Conservation (phyloP, 1,140 invertebrate genomes). For the Zaprionus kolodkinae region DNA sequence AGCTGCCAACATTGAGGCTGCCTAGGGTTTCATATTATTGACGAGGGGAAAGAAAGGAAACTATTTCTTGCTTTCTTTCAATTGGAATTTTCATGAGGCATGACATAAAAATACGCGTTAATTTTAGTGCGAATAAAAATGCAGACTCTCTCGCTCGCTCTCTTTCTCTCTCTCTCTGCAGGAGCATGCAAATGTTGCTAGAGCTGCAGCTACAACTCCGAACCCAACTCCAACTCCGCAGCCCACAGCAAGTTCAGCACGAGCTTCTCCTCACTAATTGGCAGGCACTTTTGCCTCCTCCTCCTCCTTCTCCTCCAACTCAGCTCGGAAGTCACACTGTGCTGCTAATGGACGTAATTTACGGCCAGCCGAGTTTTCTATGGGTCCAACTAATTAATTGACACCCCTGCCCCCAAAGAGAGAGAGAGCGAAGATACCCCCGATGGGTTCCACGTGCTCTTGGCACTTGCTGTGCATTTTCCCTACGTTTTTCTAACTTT, state of each 20-base stretch:
- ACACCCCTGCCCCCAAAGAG: not conserved
- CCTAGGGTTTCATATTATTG: constrained; percentile 40
- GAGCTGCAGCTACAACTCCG: not conserved
- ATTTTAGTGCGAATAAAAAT: constrained; percentile 42
- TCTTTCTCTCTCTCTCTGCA: constrained; percentile 37
- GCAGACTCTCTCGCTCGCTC: not conserved
- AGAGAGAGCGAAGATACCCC: not conserved
- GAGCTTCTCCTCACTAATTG: constrained; percentile 69
- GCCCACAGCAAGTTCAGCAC: constrained; percentile 16
- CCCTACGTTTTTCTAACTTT: not conserved
- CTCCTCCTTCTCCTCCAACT: not conserved
- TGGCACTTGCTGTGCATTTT: not conserved
- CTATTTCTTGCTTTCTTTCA: not conserved
- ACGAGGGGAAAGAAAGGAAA: not conserved
- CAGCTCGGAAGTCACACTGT: constrained; percentile 72
- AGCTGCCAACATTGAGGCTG: constrained; percentile 17
- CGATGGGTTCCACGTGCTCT: not conserved
- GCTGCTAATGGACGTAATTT: constrained; percentile 77
- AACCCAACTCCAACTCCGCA: not conserved
- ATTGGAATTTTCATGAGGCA: constrained; percentile 28
- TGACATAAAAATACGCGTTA: constrained; percentile 28
- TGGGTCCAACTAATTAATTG: constrained; percentile 48
- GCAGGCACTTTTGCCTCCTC: constrained; percentile 61
- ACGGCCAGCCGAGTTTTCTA: constrained; percentile 59
- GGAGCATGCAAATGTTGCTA: constrained; percentile 36